These are phyloP conservation scores for Chionodraco myersi DNA, from an alignment of 2,113 vertebrate species.

Conservation along the genomic window DNA sequence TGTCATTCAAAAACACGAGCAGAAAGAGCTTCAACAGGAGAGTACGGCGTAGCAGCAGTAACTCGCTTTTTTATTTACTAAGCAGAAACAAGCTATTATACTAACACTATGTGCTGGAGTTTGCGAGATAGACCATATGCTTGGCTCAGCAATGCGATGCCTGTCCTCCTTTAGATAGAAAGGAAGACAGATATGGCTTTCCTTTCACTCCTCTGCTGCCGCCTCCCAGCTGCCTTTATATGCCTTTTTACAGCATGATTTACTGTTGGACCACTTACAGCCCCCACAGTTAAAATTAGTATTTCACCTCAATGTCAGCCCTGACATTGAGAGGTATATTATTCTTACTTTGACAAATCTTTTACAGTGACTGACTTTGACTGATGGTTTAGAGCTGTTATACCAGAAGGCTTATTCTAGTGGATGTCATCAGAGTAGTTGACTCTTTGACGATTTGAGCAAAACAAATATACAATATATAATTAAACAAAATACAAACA, in stretches of 20 bases:
- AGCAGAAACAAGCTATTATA: conserved; percentile 67
- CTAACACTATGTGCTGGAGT: conserved; percentile 48
- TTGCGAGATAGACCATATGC: conserved; percentile 73
- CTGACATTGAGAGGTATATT: conserved; percentile 70
- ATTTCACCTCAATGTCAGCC: conserved; percentile 64
- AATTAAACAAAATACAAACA: neutral
- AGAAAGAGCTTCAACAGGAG: conserved; percentile 54
- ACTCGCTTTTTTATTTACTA: conserved; percentile 52
- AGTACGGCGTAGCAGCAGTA: conserved; percentile 7
- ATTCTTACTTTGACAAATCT: conserved; percentile 38
- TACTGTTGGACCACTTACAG: conserved; percentile 48
- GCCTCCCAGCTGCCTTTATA: conserved; percentile 57
- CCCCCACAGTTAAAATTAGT: conserved; percentile 66
- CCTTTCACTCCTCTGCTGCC: conserved; percentile 44
- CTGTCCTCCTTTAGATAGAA: conserved; percentile 66
- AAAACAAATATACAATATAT: no score
- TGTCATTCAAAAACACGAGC: conserved; percentile 63
- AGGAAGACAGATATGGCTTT: conserved; percentile 66
- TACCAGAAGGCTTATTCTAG: neutral
- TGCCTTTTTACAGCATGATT: conserved; percentile 68
- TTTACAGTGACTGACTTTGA: conserved; percentile 43
- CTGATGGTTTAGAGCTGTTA: conserved; percentile 29
- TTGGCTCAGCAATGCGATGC: conserved; percentile 63
- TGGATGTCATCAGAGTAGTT: no score
- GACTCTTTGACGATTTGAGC: no score